Percentiles rank a stretch among this genome's conserved stretches.
These are phyloP conservation scores for Sakesphorus luctuosus DNA, from an alignment of 2,113 vertebrate genomes.

Conservation along the genomic window DNA sequence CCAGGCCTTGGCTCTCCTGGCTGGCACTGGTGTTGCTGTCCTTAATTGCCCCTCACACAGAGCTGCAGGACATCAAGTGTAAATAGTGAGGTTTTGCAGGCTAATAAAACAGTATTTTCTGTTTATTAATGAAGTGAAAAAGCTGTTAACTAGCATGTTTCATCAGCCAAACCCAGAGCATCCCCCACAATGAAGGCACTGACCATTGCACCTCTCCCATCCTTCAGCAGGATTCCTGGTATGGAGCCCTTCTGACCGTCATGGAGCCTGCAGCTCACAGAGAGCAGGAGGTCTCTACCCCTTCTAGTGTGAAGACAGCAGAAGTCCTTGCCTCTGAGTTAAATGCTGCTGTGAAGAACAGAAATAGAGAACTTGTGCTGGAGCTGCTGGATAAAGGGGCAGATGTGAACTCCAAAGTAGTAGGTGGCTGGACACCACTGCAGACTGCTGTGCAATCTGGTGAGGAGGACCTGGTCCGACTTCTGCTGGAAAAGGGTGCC, in stretches of 20 bases:
- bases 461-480: neutral
- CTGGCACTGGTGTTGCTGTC: neutral
- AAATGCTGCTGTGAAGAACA: neutral
- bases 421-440: slow-evolving; percentile 68
- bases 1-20: neutral
- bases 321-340: neutral
- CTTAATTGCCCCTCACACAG: neutral
- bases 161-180: neutral
- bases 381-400: slow-evolving; percentile 63
- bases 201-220: neutral
- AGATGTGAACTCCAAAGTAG: slow-evolving; percentile 56
- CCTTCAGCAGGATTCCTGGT: neutral
- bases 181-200: rapidly evolving
- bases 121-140: neutral
- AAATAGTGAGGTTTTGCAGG: neutral
- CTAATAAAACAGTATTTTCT: neutral
- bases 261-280: neutral
- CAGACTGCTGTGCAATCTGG: neutral
- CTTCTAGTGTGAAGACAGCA: neutral
- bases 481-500: slow-evolving; percentile 69
- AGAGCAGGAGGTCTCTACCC: neutral
- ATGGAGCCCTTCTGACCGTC: neutral
- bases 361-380: neutral
- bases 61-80: neutral
- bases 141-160: neutral